phyloP scores from a whole-genome alignment of 1,140 invertebrate genomes.

The Heliothis subflexa region DNA sequence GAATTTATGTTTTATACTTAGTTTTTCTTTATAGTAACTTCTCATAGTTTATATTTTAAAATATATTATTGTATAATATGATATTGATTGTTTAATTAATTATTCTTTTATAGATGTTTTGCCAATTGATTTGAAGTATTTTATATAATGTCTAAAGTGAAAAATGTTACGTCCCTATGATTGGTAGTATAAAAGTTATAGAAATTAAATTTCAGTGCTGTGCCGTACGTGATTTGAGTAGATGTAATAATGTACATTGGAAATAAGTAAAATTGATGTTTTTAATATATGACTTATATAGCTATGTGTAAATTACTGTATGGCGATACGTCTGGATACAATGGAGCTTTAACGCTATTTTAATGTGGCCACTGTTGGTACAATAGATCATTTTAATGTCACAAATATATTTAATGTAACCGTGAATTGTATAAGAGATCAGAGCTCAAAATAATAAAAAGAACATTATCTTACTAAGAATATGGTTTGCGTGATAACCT shows the following conservation, averaged over 20 bases:
- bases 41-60: slow-evolving; percentile 42
- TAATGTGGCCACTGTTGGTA: background rate
- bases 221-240: slow-evolving; percentile 49
- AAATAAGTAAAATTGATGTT: slow-evolving; percentile 33
- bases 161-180: slow-evolving; percentile 31
- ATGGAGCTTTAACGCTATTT: slow-evolving; percentile 3
- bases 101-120: slow-evolving; percentile 39
- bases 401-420: slow-evolving; percentile 10
- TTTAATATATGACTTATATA: slow-evolving; percentile 34
- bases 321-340: slow-evolving; percentile 16
- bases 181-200: slow-evolving; percentile 39
- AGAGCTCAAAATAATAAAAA: slow-evolving; percentile 26
- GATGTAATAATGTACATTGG: slow-evolving; percentile 39
- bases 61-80: slow-evolving; percentile 33
- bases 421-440: slow-evolving; percentile 3
- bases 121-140: slow-evolving; percentile 19
- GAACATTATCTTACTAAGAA: background rate
- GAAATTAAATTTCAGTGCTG: slow-evolving; percentile 49
- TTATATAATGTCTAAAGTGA: slow-evolving; percentile 41
- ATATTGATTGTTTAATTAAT: slow-evolving; percentile 20
- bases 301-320: slow-evolving; percentile 37
- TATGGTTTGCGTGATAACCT: background rate
- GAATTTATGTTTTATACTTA: slow-evolving; percentile 41
- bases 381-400: slow-evolving; percentile 14
- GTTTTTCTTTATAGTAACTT: slow-evolving; percentile 35